These are phyloP conservation scores for Sturmia bella DNA, from an alignment of 2,888 invertebrate species.

Conservation along the genomic window DNA sequence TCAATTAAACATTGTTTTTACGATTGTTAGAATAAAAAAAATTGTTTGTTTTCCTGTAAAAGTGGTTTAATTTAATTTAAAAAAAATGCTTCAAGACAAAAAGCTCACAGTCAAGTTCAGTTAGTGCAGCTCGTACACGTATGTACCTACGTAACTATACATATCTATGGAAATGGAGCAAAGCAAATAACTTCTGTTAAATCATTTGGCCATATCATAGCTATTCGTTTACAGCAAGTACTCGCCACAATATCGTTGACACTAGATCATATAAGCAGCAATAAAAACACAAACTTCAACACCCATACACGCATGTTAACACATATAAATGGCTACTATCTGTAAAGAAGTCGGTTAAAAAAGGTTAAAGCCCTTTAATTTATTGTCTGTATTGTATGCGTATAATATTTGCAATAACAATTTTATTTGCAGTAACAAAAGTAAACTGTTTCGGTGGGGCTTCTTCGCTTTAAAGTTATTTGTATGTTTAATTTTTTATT, in stretches of 20 bases:
- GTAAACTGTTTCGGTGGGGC: conserved; percentile 60
- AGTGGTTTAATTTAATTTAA: conserved; percentile 10
- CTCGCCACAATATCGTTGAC: no score
- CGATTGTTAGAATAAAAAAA: conserved; percentile 18
- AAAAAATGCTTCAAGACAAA: background rate
- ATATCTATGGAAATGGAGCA: no score
- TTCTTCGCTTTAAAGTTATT: conserved; percentile 48
- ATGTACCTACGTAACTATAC: no score
- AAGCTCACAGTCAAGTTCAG: background rate
- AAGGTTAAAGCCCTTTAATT: no score
- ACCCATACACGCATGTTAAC: no score
- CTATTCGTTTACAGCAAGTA: no score
- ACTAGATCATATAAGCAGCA: no score
- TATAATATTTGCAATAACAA: conserved; percentile 34
- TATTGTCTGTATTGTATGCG: background rate
- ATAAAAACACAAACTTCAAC: no score
- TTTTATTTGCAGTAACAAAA: conserved; percentile 53
- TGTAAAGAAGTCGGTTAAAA: no score
- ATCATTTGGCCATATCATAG: no score
- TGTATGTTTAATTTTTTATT: conserved; percentile 31
- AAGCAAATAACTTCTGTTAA: no score
- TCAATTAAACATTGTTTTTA: conserved; percentile 50
- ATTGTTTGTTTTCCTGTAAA: background rate
- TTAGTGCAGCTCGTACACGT: no score
- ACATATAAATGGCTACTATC: background rate